These are phyloP conservation scores for Glyphotaelius pellucidus DNA, from an alignment of 2,888 invertebrate species.

Conservation along the genomic window DNA sequence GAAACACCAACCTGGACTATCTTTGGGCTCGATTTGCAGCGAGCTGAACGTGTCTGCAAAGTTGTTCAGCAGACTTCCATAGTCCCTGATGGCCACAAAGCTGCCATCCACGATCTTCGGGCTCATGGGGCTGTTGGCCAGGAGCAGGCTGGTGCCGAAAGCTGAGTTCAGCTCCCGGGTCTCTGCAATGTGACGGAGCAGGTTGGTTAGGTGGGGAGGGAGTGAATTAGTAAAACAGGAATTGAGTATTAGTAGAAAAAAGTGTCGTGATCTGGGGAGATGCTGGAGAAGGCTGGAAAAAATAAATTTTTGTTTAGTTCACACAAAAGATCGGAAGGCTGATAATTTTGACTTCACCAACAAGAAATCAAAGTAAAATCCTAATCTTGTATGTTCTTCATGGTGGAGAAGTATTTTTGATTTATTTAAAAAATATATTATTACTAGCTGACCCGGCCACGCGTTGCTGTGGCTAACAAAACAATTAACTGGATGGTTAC, in stretches of 20 bases:
- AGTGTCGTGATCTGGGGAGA: not conserved
- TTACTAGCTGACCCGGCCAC: too few species aligned
- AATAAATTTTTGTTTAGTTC: not conserved
- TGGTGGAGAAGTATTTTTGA: too few species aligned
- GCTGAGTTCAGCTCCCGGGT: conserved; percentile 90
- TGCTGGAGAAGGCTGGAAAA: not conserved
- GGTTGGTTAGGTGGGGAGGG: conserved; percentile 33
- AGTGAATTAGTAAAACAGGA: not conserved
- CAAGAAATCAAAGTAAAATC: too few species aligned
- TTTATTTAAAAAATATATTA: too few species aligned
- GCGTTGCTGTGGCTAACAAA: too few species aligned
- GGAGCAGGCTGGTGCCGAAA: conserved; percentile 94
- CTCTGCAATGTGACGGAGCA: conserved; percentile 76
- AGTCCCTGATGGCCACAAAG: conserved; percentile 93
- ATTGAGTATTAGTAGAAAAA: not conserved
- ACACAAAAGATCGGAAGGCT: too few species aligned
- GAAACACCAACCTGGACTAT: conserved; percentile 82
- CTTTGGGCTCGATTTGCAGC: conserved; percentile 84
- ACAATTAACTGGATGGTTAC: too few species aligned
- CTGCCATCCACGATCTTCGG: conserved; percentile 97
- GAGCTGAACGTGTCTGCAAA: conserved; percentile 85
- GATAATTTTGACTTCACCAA: too few species aligned
- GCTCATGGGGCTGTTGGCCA: conserved; percentile 97
- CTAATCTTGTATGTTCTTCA: too few species aligned
- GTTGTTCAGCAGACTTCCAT: conserved; percentile 84